Percentiles rank a stretch among this genome's conserved stretches.
Conservation (phyloP, 2,888 invertebrate species). For the Nomada fabriciana region DNA sequence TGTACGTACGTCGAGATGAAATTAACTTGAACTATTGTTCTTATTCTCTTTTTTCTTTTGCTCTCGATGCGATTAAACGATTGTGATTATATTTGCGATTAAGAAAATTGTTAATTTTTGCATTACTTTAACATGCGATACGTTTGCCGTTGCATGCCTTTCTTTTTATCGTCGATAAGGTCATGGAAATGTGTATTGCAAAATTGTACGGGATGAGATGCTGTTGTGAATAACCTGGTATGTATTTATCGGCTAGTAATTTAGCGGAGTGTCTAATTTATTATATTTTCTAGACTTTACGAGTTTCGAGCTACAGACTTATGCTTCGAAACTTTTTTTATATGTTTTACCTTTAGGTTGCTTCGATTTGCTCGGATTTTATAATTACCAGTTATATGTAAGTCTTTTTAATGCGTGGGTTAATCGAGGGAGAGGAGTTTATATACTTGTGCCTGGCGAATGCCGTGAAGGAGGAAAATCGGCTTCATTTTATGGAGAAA, state of each 20-base stretch:
- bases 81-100: slow-evolving; percentile 35
- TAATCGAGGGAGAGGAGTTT: slow-evolving; percentile 18
- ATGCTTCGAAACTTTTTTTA: slow-evolving; percentile 30
- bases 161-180: slow-evolving; percentile 29
- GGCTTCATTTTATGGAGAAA: slow-evolving; percentile 38
- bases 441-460: slow-evolving; percentile 43
- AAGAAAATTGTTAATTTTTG: slow-evolving; percentile 27
- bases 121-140: slow-evolving; percentile 18
- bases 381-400: slow-evolving; percentile 16
- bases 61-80: slow-evolving; percentile 50
- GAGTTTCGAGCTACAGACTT: slow-evolving; percentile 19
- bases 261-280: slow-evolving; percentile 43
- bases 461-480: slow-evolving; percentile 57
- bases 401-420: slow-evolving; percentile 31
- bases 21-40: slow-evolving; percentile 54
- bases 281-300: slow-evolving; percentile 25
- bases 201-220: slow-evolving; percentile 17
- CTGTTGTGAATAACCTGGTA: slow-evolving; percentile 14
- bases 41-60: slow-evolving; percentile 54
- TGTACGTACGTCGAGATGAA: slow-evolving; percentile 59
- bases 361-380: slow-evolving; percentile 30
- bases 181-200: slow-evolving; percentile 20
- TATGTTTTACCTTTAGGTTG: slow-evolving; percentile 31
- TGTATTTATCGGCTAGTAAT: slow-evolving; percentile 34
- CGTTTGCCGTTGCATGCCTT: slow-evolving; percentile 27